Evolutionary conservation across 2,888 invertebrate species (phyloP).

Genomic region (Tetheella fluctuosa): DNA sequence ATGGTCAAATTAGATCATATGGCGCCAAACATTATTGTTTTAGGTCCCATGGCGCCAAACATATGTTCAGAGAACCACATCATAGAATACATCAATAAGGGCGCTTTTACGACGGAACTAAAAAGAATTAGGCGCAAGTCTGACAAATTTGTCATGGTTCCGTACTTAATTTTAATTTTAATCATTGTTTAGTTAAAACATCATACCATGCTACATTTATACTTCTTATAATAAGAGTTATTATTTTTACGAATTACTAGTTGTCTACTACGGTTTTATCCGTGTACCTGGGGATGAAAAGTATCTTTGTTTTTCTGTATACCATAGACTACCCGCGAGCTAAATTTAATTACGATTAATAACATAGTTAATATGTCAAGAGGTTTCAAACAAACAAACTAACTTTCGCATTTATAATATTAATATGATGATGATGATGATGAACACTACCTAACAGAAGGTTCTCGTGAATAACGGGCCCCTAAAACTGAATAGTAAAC

Average conservation of each 20-base stretch:
- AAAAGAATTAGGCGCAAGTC: constrained; percentile 7
- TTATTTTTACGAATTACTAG: too few relatives aligned
- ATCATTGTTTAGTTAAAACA: neutral
- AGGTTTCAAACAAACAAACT: too few relatives aligned
- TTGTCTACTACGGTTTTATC: too few relatives aligned
- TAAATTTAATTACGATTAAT: too few relatives aligned
- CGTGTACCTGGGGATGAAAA: too few relatives aligned
- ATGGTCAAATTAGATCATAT: constrained; percentile 33
- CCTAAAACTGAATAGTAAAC: constrained; percentile 60
- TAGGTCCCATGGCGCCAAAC: constrained; percentile 75
- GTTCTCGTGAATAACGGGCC: constrained; percentile 27
- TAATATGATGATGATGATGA: neutral
- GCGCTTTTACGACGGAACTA: constrained; percentile 51
- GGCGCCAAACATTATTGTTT: constrained; percentile 61
- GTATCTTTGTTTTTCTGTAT: too few relatives aligned
- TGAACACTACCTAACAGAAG: constrained; percentile 4
- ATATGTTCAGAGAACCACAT: constrained; percentile 64
- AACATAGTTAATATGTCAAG: too few relatives aligned
- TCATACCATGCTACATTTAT: too few relatives aligned
- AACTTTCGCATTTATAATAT: too few relatives aligned
- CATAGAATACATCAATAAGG: constrained; percentile 58
- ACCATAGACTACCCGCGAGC: too few relatives aligned
- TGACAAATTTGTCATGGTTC: neutral
- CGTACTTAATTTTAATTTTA: neutral
- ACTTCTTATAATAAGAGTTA: too few relatives aligned